Evolutionary conservation across 2,888 invertebrate species (phyloP).

Genomic region (Drosophila diplacantha): DNA sequence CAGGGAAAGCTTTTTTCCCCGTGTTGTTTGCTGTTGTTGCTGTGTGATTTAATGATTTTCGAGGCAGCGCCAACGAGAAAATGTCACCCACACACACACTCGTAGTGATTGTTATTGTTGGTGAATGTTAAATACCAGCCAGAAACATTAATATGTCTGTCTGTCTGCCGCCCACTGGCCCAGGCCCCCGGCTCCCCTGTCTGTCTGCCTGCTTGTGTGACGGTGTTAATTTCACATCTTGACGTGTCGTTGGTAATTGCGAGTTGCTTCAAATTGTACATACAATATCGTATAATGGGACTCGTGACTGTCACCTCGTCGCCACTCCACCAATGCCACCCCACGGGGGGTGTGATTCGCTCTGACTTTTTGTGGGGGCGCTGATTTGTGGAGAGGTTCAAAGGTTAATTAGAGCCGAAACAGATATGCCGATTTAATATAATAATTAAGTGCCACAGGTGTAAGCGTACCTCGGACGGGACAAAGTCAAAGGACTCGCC

Average conservation of each 20-base stretch:
- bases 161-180: constrained; percentile 30
- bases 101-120: constrained; percentile 59
- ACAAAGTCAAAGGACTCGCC: constrained; percentile 42
- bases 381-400: constrained; percentile 70
- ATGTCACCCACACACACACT: constrained; percentile 48
- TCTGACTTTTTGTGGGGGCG: constrained; percentile 53
- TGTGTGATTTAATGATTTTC: constrained; percentile 72
- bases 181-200: constrained; percentile 17
- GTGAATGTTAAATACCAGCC: constrained; percentile 71
- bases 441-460: constrained; percentile 68
- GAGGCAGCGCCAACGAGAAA: constrained; percentile 50
- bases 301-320: constrained; percentile 56
- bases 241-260: constrained; percentile 73
- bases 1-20: constrained; percentile 51
- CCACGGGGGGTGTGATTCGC: constrained; percentile 12
- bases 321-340: neutral
- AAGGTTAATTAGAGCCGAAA: constrained; percentile 70
- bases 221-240: constrained; percentile 73
- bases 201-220: constrained; percentile 58
- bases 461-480: constrained; percentile 21
- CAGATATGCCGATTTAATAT: constrained; percentile 68
- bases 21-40: constrained; percentile 18
- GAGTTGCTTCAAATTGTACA: constrained; percentile 68
- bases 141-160: constrained; percentile 69
- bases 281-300: constrained; percentile 53